Percentiles rank a stretch among this genome's conserved stretches.
Conservation (phyloP, 1,140 invertebrate species). For the Vollenhovia emeryi region DNA sequence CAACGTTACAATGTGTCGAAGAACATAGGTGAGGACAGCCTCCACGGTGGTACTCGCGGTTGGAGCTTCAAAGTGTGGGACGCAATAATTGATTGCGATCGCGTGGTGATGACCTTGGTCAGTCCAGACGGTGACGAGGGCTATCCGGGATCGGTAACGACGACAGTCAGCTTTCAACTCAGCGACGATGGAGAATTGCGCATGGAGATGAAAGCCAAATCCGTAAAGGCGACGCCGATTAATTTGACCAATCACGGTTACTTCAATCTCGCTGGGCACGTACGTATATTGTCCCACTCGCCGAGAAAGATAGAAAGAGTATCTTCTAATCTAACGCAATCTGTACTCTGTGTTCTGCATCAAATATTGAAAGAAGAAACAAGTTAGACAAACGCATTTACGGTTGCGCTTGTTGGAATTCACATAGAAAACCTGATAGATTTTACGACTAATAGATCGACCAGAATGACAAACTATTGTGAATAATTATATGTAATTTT, state of each 20-base stretch:
- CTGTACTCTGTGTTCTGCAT: background rate
- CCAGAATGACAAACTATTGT: background rate
- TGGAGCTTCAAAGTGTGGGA: constrained; percentile 94
- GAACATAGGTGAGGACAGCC: constrained; percentile 90
- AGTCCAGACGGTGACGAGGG: constrained; percentile 94
- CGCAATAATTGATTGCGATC: constrained; percentile 72
- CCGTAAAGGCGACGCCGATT: constrained; percentile 92
- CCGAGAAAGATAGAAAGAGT: too few species aligned
- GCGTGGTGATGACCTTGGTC: constrained; percentile 87
- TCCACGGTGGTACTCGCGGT: constrained; percentile 95
- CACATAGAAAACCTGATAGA: background rate
- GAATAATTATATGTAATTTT: background rate
- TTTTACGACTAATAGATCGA: background rate
- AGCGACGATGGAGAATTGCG: constrained; percentile 90
- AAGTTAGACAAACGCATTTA: background rate
- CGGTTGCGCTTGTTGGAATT: too few species aligned
- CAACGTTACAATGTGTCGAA: constrained; percentile 89
- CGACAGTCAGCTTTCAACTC: constrained; percentile 90
- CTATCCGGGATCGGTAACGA: constrained; percentile 92
- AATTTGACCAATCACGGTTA: constrained; percentile 98
- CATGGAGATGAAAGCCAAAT: constrained; percentile 90
- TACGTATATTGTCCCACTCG: constrained; percentile 70
- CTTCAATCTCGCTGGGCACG: constrained; percentile 96
- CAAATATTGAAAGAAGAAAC: background rate
- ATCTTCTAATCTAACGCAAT: background rate